Conservation (phyloP, 2,888 invertebrate genomes). For the Euspilapteryx auroguttella region DNA sequence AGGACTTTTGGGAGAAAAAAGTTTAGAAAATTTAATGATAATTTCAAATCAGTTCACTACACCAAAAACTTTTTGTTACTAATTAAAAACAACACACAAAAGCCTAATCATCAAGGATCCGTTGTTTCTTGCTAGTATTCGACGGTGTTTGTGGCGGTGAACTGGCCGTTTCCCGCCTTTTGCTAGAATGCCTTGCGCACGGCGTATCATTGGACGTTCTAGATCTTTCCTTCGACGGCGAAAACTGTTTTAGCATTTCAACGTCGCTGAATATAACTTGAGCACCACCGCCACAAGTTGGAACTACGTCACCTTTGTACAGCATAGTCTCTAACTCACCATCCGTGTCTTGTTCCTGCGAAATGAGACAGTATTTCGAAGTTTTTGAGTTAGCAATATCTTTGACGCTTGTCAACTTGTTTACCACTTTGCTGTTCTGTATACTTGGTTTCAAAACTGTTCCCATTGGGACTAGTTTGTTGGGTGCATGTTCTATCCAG, state of each 20-base stretch:
- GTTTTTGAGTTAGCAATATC: slow-evolving; percentile 70
- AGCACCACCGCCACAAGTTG: slow-evolving; percentile 92
- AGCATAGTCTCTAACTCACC: slow-evolving; percentile 93
- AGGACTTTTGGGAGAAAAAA: too few relatives aligned
- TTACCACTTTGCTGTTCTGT: slow-evolving; percentile 79
- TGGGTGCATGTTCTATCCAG: slow-evolving; percentile 91
- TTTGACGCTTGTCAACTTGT: slow-evolving; percentile 78
- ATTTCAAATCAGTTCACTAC: too few relatives aligned
- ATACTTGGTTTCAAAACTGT: slow-evolving; percentile 88
- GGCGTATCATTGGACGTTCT: slow-evolving; percentile 16
- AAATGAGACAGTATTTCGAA: slow-evolving; percentile 89
- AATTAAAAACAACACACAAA: too few relatives aligned
- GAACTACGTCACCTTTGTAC: slow-evolving; percentile 92
- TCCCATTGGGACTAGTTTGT: slow-evolving; percentile 78
- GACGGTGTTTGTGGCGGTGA: slow-evolving; percentile 47
- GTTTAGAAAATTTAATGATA: too few relatives aligned
- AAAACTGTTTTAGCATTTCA: slow-evolving; percentile 82
- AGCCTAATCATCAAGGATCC: slow-evolving; percentile 36
- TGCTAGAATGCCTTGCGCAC: slow-evolving; percentile 44
- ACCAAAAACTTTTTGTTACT: too few relatives aligned
- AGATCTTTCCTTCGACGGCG: slow-evolving; percentile 59
- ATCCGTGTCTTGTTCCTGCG: slow-evolving; percentile 89
- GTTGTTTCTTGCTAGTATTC: slow-evolving; percentile 45
- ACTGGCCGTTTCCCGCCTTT: slow-evolving; percentile 32
- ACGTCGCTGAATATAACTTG: slow-evolving; percentile 95